phyloP scores from a whole-genome alignment of 2,113 vertebrate species.

The Tragelaphus scriptus region DNA sequence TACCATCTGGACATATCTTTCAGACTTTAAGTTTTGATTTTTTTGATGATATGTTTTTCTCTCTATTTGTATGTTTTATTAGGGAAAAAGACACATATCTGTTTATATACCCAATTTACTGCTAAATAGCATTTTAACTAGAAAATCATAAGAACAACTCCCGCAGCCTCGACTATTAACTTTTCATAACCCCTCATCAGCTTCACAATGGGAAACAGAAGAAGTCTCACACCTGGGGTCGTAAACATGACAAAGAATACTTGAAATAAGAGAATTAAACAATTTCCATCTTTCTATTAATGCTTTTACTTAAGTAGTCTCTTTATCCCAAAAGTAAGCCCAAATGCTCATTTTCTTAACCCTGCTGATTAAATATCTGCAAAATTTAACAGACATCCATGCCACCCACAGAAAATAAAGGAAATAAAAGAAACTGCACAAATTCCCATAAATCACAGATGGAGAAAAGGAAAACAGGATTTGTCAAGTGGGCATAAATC shows the following conservation, averaged over 20 bases:
- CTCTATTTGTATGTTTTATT: background rate
- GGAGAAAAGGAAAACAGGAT: background rate
- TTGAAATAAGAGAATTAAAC: slow-evolving; percentile 43
- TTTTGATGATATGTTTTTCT: background rate
- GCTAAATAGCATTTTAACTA: slow-evolving; percentile 9
- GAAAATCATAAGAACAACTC: slow-evolving; percentile 38
- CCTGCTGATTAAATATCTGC: slow-evolving; percentile 11
- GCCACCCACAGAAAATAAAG: slow-evolving; percentile 22
- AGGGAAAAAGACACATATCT: background rate
- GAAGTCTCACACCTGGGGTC: slow-evolving; percentile 49
- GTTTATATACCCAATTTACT: background rate
- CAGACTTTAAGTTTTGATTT: background rate
- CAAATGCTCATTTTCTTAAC: slow-evolving; percentile 35
- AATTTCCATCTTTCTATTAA: slow-evolving; percentile 21
- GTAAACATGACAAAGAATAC: slow-evolving; percentile 30
- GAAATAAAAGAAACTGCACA: background rate
- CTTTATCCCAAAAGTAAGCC: background rate
- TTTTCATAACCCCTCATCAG: slow-evolving; percentile 59
- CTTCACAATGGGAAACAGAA: slow-evolving; percentile 40
- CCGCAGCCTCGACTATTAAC: background rate
- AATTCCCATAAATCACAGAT: background rate
- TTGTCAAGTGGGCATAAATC: background rate
- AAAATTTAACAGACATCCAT: background rate
- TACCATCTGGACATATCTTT: background rate
- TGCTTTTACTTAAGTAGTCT: background rate